A percentile compares a stretch with the other conserved stretches of the same genome.
Conservation (phyloP, 2,888 invertebrate species). For the Acleris laterana region DNA sequence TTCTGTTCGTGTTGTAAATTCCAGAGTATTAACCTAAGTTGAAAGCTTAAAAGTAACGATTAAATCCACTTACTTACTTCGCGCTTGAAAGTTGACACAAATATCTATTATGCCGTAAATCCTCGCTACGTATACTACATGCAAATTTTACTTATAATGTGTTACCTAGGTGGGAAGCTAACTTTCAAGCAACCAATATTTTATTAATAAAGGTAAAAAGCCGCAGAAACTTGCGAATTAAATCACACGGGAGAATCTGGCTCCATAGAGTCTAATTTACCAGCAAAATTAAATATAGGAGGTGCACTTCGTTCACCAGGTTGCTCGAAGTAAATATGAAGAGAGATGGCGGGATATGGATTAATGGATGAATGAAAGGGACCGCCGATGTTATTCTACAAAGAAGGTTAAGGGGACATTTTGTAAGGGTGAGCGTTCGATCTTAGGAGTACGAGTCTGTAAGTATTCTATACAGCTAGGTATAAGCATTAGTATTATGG, state of each 20-base stretch:
- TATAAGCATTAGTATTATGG: background rate
- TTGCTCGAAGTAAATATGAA: constrained; percentile 48
- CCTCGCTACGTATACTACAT: too few relatives aligned
- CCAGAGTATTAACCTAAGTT: too few relatives aligned
- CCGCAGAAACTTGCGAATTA: background rate
- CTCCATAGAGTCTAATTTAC: constrained; percentile 46
- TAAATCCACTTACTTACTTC: too few relatives aligned
- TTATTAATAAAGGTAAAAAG: constrained; percentile 2
- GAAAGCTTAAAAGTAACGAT: too few relatives aligned
- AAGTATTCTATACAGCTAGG: constrained; percentile 10
- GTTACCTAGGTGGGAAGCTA: constrained; percentile 8
- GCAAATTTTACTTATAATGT: background rate
- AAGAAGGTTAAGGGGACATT: constrained; percentile 50
- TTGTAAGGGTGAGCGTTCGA: constrained; percentile 51
- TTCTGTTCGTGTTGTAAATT: too few relatives aligned
- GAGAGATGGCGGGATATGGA: constrained; percentile 40
- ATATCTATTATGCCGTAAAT: too few relatives aligned
- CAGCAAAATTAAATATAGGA: constrained; percentile 50
- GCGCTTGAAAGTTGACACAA: too few relatives aligned
- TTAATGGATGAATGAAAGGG: constrained; percentile 43
- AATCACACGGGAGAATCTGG: constrained; percentile 42
- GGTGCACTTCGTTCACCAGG: constrained; percentile 41
- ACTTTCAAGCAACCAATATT: constrained; percentile 1
- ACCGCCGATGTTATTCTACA: constrained; percentile 50
- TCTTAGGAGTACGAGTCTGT: constrained; percentile 45